These are phyloP conservation scores for Argopecten irradians DNA, from an alignment of 1,140 invertebrate genomes.

Conservation along the genomic window DNA sequence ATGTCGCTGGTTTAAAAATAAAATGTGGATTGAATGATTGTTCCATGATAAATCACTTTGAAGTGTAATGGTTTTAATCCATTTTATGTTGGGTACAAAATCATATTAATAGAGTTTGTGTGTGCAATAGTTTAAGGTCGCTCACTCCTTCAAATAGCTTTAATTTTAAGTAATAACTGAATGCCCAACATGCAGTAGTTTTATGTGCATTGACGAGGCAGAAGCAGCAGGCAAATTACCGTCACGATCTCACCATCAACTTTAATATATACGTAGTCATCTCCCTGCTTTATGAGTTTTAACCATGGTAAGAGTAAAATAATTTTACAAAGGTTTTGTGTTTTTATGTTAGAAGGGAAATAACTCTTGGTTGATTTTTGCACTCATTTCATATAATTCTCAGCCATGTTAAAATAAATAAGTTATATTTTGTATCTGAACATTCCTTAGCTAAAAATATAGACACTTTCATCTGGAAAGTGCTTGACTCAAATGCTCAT, in stretches of 20 bases:
- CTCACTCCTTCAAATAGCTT: neutral
- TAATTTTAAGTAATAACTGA: neutral
- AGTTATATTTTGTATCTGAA: too few species aligned
- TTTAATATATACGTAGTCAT: too few species aligned
- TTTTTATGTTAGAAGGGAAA: constrained; percentile 10
- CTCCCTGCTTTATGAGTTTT: too few species aligned
- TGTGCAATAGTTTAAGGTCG: neutral
- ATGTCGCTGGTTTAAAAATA: neutral
- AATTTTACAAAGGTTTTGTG: neutral
- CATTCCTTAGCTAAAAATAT: too few species aligned
- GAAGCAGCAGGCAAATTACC: too few species aligned
- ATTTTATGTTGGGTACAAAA: neutral
- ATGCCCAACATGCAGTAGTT: neutral
- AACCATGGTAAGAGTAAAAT: too few species aligned
- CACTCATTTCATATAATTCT: too few species aligned
- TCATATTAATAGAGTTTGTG: neutral
- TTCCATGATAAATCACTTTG: neutral
- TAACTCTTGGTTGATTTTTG: neutral
- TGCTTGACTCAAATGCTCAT: neutral
- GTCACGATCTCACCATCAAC: too few species aligned
- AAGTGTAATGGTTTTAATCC: neutral
- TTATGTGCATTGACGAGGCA: neutral
- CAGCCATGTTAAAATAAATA: too few species aligned
- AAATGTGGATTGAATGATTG: neutral
- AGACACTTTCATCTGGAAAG: too few species aligned